A percentile compares a stretch with the other conserved stretches of the same genome.
Evolutionary conservation across 2,888 invertebrate species (phyloP).

Genomic region (Limnephilus marmoratus): DNA sequence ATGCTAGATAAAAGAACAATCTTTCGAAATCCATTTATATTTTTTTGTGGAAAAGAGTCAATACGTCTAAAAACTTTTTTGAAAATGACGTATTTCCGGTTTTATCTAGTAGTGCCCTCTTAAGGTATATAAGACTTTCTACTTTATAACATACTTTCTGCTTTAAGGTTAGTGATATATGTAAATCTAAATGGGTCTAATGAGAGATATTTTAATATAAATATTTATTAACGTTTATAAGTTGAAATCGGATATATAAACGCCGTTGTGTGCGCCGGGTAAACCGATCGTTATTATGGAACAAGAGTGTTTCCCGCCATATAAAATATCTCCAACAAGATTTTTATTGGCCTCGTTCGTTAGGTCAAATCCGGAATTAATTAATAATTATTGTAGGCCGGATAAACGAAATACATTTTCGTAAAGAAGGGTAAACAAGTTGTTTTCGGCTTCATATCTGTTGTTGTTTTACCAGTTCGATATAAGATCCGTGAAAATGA

Average conservation of each 20-base stretch:
- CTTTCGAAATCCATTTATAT: too few species aligned
- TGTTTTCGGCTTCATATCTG: neutral
- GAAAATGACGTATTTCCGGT: too few species aligned
- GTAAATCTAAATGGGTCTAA: neutral
- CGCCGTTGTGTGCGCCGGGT: neutral
- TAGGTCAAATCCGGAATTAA: neutral
- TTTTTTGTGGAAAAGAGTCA: too few species aligned
- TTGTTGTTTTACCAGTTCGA: neutral
- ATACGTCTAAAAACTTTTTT: too few species aligned
- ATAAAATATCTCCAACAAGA: neutral
- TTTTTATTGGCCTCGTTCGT: neutral
- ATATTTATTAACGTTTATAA: neutral
- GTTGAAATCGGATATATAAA: neutral
- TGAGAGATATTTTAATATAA: neutral
- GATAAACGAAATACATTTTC: neutral
- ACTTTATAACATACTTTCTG: neutral
- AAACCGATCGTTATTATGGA: neutral
- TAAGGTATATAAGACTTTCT: too few species aligned
- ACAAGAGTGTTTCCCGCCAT: neutral
- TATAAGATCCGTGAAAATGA: neutral
- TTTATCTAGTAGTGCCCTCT: too few species aligned
- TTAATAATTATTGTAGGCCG: neutral
- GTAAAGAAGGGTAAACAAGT: conserved; percentile 2
- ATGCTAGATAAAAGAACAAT: too few species aligned
- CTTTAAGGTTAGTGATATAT: neutral